phyloP scores from a whole-genome alignment of 2,113 vertebrate species.

The Sterna hirundo region DNA sequence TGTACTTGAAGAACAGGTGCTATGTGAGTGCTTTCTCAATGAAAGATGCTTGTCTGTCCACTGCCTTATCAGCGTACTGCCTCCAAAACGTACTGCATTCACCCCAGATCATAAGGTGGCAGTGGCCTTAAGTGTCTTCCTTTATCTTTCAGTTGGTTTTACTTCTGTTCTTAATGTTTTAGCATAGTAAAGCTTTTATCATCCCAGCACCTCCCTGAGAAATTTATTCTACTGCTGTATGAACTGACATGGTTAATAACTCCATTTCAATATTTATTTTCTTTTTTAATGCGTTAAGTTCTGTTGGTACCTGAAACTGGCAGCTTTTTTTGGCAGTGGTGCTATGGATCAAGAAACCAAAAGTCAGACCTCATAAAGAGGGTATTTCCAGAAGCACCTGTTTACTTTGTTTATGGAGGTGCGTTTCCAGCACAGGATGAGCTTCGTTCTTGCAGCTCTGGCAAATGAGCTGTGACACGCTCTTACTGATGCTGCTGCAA shows the following conservation, averaged over 20 bases:
- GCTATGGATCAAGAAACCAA: neutral
- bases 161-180: neutral
- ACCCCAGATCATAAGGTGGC: neutral
- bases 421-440: neutral
- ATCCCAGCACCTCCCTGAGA: neutral
- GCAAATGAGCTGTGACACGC: neutral
- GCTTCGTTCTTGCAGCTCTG: neutral
- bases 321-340: neutral
- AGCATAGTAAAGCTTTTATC: neutral
- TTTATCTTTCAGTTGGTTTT: neutral
- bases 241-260: neutral
- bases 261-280: neutral
- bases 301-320: neutral
- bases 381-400: neutral
- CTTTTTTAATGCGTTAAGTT: neutral
- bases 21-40: neutral
- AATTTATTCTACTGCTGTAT: neutral
- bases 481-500: neutral
- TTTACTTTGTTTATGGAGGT: neutral
- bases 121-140: neutral
- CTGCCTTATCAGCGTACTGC: neutral
- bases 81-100: neutral
- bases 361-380: neutral
- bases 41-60: neutral
- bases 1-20: neutral